Conservation (phyloP, 2,113 vertebrate species). For the Platycercus adscitus region DNA sequence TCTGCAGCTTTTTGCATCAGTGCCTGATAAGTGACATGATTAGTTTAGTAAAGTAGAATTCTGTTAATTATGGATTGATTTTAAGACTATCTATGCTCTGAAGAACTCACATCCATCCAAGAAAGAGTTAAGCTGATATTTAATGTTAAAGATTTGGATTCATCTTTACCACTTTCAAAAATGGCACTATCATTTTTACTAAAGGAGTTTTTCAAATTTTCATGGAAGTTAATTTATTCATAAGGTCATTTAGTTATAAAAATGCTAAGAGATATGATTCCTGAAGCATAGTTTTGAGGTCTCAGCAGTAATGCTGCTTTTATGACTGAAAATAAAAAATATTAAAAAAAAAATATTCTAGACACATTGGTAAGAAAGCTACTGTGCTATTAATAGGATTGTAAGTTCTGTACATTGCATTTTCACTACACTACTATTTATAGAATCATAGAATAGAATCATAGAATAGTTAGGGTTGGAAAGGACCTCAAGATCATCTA, state of each 20-base stretch:
- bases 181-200: background rate
- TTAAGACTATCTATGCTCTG: background rate
- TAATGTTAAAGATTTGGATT: background rate
- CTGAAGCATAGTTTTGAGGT: background rate
- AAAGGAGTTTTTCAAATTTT: background rate
- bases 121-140: background rate
- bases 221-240: background rate
- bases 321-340: background rate
- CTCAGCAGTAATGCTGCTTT: background rate
- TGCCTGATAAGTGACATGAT: background rate
- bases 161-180: background rate
- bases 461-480: too few relatives aligned
- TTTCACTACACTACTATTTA: background rate
- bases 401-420: background rate
- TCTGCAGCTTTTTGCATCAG: background rate
- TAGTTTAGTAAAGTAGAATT: background rate
- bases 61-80: background rate
- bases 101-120: background rate
- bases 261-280: background rate
- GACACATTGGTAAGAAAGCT: background rate
- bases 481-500: too few relatives aligned
- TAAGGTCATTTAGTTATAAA: background rate
- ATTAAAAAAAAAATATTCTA: background rate
- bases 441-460: background rate
- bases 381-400: background rate